Base-by-base conservation (phyloP, 2,888 invertebrate species). In the Neoscelio sp. region DNA sequence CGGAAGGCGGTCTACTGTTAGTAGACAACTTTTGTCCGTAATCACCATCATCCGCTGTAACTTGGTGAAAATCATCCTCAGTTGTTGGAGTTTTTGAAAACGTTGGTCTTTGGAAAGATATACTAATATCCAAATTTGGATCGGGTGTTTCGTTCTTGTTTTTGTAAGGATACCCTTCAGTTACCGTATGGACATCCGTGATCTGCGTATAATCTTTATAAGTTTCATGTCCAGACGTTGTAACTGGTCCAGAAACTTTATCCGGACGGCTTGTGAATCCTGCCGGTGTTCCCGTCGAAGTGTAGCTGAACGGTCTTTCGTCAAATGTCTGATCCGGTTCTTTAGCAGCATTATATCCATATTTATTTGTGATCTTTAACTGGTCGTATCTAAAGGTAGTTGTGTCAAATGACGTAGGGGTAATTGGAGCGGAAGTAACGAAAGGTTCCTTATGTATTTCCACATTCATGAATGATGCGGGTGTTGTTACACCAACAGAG, bases 191-290 rank as follows among this genome's bases (percentile, higher is more conserved):
- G 13, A 83, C 67, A 2, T 80, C 38, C 0, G 85, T 86, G 0
- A 88, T 64, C 2, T 67, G 28, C 26, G 84, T 85, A 64, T 85
- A 88, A 12, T 83, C 84, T 46, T 67, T 84, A 23, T 85, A 83
- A 42, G 85, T 33, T 1, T 83, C 70, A n/a, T 89, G 88, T 10
- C 77, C 83, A 15, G 84, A 82, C 0, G 87, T 87, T 0, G 88
- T 84, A 3, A 84, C 46, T 0, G 70, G 15, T 26, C 73, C 68
- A 1, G 88, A 86, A 18, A 86, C 33, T 56, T 81, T 84, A 2
- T 83, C 83, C 0, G 85, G 82, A 20, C 83, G 83, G 17, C 85
- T 86, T 1, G 88, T 87, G 23, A 82, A 88, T 23, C 70, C 79
- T n/a, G 84, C 71, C 0, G 89, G 85, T 1, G 80, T 28, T 0